phyloP scores from a whole-genome alignment of 2,888 invertebrate genomes.

The Lasioglossum villosulum region DNA sequence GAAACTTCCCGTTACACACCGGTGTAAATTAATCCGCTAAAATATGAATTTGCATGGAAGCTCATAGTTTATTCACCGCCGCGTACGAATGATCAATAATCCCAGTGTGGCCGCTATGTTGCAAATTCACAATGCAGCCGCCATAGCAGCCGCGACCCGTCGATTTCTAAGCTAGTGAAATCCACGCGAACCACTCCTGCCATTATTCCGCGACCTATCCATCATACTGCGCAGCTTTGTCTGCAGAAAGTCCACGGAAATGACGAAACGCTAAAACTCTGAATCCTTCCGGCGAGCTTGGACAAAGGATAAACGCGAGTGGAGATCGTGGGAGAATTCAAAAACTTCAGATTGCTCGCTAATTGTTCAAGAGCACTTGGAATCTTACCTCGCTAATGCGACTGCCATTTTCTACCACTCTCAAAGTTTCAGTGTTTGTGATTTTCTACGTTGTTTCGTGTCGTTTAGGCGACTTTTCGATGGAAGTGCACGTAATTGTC shows the following conservation, averaged over 20 bases:
- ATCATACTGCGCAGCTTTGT: background rate
- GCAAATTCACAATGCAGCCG: background rate
- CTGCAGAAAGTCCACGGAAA: background rate
- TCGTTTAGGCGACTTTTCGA: background rate
- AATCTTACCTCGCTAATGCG: background rate
- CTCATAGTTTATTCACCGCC: conserved; percentile 5
- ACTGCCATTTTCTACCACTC: background rate
- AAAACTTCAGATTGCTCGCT: background rate
- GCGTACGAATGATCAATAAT: background rate
- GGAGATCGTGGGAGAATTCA: background rate
- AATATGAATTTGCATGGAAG: conserved; percentile 10
- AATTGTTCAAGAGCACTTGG: background rate
- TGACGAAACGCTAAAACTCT: background rate
- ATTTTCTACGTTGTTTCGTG: background rate
- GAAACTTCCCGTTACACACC: background rate
- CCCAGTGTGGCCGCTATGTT: background rate
- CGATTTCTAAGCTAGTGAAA: background rate
- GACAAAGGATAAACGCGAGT: background rate
- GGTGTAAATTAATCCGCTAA: conserved; percentile 6
- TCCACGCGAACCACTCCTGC: background rate
- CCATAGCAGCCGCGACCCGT: background rate
- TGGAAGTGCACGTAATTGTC: too few species aligned
- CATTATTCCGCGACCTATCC: background rate
- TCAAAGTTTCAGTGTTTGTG: background rate
- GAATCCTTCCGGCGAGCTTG: background rate